A percentile compares a stretch with the other conserved stretches of the same genome.
These are phyloP conservation scores for Xerus inauris DNA, from an alignment of 2,113 vertebrate genomes.

Conservation along the genomic window DNA sequence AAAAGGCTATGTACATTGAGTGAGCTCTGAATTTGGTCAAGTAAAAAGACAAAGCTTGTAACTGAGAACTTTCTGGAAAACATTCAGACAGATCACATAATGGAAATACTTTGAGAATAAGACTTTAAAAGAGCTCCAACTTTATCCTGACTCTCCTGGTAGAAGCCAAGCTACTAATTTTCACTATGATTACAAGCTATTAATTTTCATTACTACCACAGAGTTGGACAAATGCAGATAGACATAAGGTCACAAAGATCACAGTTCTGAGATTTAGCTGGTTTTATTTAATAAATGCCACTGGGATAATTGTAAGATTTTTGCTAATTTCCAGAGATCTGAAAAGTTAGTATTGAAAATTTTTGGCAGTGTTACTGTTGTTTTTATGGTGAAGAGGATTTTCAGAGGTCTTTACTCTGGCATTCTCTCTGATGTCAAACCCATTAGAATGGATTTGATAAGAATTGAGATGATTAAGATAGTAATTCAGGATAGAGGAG, in stretches of 20 bases:
- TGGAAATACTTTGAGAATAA: neutral
- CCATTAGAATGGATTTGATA: neutral
- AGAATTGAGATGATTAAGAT: neutral
- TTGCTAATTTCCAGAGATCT: neutral
- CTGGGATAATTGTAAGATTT: neutral
- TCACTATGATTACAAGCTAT: neutral
- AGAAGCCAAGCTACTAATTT: neutral
- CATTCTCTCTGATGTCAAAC: neutral
- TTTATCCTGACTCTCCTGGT: neutral
- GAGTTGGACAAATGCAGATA: neutral
- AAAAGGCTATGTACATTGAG: neutral
- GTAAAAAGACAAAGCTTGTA: neutral
- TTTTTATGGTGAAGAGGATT: neutral
- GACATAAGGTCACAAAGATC: neutral
- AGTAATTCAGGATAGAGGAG: neutral
- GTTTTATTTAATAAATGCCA: neutral
- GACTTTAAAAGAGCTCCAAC: neutral
- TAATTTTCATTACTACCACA: neutral
- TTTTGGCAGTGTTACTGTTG: neutral
- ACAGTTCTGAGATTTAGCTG: neutral
- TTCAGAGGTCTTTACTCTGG: neutral
- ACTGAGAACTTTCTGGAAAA: neutral
- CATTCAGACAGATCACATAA: neutral
- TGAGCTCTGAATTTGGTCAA: neutral
- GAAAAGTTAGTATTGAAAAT: neutral